Conservation (phyloP, 2,797 vertebrate species). For the Microctenopoma lineatum region DNA sequence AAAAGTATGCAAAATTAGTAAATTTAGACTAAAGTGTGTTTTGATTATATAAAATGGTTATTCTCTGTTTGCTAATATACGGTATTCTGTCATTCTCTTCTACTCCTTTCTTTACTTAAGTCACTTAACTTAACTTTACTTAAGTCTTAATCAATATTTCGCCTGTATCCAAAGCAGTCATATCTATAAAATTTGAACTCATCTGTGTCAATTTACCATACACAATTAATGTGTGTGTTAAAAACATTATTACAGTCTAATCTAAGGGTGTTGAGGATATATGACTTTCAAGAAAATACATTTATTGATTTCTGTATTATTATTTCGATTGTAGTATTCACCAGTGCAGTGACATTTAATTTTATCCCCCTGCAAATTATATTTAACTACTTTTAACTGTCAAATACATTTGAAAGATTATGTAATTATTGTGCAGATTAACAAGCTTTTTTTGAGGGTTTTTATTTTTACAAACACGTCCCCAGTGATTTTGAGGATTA, state of each 20-base stretch:
- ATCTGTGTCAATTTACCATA: conserved; percentile 19
- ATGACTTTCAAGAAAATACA: conserved; percentile 28
- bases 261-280: conserved; percentile 22
- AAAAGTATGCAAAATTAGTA: no score
- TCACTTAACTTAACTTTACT: no score
- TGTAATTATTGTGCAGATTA: not conserved
- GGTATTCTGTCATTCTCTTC: no score
- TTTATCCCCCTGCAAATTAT: not conserved
- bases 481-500: no score
- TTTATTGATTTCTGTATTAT: conserved; percentile 50
- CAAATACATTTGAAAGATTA: not conserved
- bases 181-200: conserved; percentile 34
- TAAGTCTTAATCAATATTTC: not conserved
- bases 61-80: no score
- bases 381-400: not conserved
- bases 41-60: no score
- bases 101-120: not conserved
- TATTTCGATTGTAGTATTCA: conserved; percentile 42
- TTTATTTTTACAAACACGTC: no score
- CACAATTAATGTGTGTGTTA: conserved; percentile 38
- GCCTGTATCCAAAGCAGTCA: not conserved
- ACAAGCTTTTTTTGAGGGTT: not conserved
- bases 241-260: conserved; percentile 51
- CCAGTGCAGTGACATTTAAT: conserved; percentile 31
- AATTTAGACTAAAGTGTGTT: no score